Base-by-base conservation (phyloP, 1,140 invertebrate genomes). In the Drosophila hydei region DNA sequence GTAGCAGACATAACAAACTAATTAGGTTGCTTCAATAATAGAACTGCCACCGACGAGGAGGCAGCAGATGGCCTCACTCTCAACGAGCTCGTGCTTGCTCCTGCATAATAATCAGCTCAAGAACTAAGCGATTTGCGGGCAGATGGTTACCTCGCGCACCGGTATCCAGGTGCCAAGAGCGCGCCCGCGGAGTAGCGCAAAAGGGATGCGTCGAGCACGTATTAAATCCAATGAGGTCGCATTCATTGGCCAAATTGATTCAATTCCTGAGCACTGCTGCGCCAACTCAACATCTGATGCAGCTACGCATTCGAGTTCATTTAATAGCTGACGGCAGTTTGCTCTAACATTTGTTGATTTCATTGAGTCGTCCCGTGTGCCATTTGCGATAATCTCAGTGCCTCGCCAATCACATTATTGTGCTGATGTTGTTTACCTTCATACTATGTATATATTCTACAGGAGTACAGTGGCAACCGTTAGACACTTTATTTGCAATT, bases 221-320 rank as follows among this genome's bases (percentile, higher is more conserved):
- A 80, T 80, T 70, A 79, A 80, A 73, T 73, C 73, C 73, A 79
- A 79, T 80, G 68, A 76, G 63, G 72, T 80, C 69, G 73, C 77
- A 80, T 77, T 80, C 73, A 79, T 80, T 76, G 63, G 73, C 8
- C 38, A 76, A 76, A 79, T 78, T 79, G 77, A 79, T 80, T 79
- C 55, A 65, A 76, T 79, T 79, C 59, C 68, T 27, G 54, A 33
- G 38, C 60, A 43, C 45, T 33, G 25, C 19, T 36, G 62, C 47
- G 23, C 38, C 50, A 27, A 18, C 54, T 43, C 25, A 5, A 21
- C 56, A 18, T 51, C 65, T 25, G 42, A 36, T 45, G 61, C 60
- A 64, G 48, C 71, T 50, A 48, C 40, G 47, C 52, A 67, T 56
- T 25, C 18, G 19, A 65, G 25, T 72, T 61, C 65, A 75, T 75